These are phyloP conservation scores for Rallus crepitans DNA, from an alignment of 2,797 vertebrate genomes.

Conservation along the genomic window DNA sequence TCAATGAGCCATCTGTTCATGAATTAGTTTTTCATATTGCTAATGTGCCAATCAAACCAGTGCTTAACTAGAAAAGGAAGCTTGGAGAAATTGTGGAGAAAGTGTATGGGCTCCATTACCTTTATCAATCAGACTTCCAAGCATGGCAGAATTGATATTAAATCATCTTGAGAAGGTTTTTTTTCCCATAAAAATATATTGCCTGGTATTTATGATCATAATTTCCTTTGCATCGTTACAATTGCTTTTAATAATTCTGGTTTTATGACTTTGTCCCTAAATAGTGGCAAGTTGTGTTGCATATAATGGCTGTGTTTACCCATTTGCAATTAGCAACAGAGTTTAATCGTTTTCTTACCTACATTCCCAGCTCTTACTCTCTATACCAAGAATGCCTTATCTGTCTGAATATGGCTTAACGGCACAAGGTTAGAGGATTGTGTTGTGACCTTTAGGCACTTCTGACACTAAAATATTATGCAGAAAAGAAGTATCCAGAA, in stretches of 20 bases:
- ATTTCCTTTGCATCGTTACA: not conserved
- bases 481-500: not conserved
- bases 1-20: not conserved
- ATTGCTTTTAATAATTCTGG: not conserved
- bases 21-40: not conserved
- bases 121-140: not conserved
- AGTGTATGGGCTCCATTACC: not conserved
- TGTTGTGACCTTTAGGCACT: not conserved
- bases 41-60: not conserved
- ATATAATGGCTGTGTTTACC: not conserved
- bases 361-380: not conserved
- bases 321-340: not conserved
- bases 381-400: fast-evolving
- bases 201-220: not conserved
- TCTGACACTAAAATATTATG: not conserved
- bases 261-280: not conserved
- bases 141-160: not conserved
- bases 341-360: not conserved
- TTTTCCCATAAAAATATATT: not conserved
- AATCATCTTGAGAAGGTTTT: not conserved
- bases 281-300: not conserved
- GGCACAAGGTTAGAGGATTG: not conserved
- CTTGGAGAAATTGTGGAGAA: not conserved
- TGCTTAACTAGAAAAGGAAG: not conserved
- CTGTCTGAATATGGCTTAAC: not conserved